These are phyloP conservation scores for Alethe diademata DNA, from an alignment of 2,113 vertebrate species.

Conservation along the genomic window DNA sequence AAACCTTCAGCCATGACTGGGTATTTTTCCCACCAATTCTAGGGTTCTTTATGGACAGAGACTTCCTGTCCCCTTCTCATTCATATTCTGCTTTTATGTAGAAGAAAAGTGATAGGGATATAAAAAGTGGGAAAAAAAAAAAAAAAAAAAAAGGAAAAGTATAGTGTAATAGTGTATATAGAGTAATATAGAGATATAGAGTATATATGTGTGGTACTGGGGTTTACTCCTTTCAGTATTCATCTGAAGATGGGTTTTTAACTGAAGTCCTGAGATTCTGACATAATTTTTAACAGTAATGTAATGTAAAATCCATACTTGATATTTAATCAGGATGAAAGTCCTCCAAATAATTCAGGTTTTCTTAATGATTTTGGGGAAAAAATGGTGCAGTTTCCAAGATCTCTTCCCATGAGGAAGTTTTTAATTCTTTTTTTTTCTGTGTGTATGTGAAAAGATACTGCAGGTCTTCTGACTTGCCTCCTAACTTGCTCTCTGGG, in stretches of 20 bases:
- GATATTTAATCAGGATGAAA: not conserved
- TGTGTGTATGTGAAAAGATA: not conserved
- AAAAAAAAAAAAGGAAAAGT: not conserved
- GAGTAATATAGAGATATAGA: too few species aligned
- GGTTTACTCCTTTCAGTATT: not conserved
- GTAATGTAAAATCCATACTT: not conserved
- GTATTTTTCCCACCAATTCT: not conserved
- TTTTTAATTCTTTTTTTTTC: not conserved
- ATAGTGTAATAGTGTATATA: too few species aligned
- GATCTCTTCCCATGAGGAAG: not conserved
- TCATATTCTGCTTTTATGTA: not conserved
- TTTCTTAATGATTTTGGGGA: not conserved
- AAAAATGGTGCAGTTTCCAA: not conserved
- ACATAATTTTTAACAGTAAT: not conserved
- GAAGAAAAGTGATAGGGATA: not conserved
- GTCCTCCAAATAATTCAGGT: not conserved
- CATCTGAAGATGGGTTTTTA: not conserved
- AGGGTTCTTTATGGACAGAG: not conserved
- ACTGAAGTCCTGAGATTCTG: not conserved
- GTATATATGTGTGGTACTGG: not conserved
- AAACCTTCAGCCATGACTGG: not conserved
- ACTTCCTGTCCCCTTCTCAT: not conserved
- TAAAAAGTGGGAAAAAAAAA: not conserved
- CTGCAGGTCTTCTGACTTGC: not conserved
- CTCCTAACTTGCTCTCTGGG: not conserved